These are phyloP conservation scores for Eurois occulta DNA, from an alignment of 2,888 invertebrate species.

Conservation along the genomic window DNA sequence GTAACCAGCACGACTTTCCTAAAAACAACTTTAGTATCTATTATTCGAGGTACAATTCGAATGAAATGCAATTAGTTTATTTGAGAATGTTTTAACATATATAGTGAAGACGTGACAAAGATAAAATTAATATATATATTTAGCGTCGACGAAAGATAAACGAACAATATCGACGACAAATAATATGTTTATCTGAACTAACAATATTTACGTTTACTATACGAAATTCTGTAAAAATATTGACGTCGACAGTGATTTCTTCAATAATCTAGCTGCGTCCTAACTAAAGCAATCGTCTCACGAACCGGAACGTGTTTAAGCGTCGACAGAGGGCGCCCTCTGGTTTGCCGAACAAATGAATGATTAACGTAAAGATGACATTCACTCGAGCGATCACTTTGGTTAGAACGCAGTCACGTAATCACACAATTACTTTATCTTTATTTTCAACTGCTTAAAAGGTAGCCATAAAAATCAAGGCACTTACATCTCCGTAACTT, in stretches of 20 bases:
- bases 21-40: conserved; percentile 39
- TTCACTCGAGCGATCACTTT: not conserved
- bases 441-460: conserved; percentile 21
- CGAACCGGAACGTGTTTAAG: not conserved
- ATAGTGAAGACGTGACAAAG: not conserved
- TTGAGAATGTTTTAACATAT: conserved; percentile 27
- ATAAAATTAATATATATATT: not conserved
- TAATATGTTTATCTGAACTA: not conserved
- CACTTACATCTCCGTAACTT: too few relatives aligned
- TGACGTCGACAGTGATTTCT: not conserved
- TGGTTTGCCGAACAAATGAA: not conserved
- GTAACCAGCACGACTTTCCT: conserved; percentile 75
- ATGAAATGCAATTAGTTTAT: conserved; percentile 59
- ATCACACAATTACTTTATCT: not conserved
- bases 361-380: too few relatives aligned
- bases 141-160: not conserved
- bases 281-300: not conserved
- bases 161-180: not conserved
- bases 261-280: not conserved
- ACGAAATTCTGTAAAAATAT: not conserved
- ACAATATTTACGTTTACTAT: not conserved
- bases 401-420: not conserved
- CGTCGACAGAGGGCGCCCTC: not conserved
- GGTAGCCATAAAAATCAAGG: conserved; percentile 27
- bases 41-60: conserved; percentile 63